These are phyloP conservation scores for Bovichtus variegatus DNA, from an alignment of 2,797 vertebrate species.

Conservation along the genomic window DNA sequence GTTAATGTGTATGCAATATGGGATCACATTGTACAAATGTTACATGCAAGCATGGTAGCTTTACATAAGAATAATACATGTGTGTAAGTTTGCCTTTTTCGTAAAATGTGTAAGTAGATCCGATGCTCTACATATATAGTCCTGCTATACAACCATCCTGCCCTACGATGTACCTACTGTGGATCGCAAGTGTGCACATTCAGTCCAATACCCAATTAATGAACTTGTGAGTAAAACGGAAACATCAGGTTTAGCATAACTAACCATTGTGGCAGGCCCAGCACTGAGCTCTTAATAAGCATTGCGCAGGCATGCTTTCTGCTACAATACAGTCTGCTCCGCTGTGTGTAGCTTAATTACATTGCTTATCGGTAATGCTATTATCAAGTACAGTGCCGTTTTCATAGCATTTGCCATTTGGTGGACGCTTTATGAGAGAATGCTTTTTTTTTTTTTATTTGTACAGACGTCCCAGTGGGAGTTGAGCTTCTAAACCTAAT, in stretches of 20 bases:
- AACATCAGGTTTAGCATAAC: constrained; percentile 60
- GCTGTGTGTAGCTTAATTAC: constrained; percentile 70
- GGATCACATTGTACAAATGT: background rate
- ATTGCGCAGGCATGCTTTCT: constrained; percentile 38
- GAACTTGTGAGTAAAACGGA: constrained; percentile 55
- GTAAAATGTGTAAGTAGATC: background rate
- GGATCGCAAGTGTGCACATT: constrained; percentile 31
- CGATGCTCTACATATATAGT: background rate
- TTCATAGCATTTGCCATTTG: constrained; percentile 64
- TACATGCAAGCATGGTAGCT: background rate
- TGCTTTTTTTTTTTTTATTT: constrained; percentile 33
- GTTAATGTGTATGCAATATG: background rate
- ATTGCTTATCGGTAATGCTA: constrained; percentile 69
- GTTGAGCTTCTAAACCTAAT: constrained; percentile 60
- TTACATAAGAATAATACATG: background rate
- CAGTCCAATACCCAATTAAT: constrained; percentile 40
- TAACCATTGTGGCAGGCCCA: constrained; percentile 68
- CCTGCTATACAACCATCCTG: background rate
- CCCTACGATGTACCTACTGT: background rate
- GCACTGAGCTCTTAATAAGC: constrained; percentile 60
- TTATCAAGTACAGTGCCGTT: constrained; percentile 63
- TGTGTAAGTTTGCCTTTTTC: background rate
- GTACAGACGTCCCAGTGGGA: constrained; percentile 48
- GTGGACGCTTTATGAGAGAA: constrained; percentile 47
- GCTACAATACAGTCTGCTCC: constrained; percentile 45